Conservation (phyloP, 2,113 vertebrate genomes). For the Sitta europaea region DNA sequence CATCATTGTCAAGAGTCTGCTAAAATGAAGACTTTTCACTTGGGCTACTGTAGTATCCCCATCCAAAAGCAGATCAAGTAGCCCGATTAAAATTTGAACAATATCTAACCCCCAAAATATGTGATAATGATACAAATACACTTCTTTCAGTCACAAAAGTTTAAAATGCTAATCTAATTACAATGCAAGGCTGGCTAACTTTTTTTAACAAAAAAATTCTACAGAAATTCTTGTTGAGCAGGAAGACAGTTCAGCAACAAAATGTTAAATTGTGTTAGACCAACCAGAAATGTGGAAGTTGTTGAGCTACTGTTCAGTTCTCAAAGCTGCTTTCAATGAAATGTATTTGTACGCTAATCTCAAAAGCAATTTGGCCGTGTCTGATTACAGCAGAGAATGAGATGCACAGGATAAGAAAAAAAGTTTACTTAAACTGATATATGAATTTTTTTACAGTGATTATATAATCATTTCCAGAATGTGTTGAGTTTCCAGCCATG, state of each 20-base stretch:
- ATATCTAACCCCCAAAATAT: neutral
- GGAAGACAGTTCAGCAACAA: constrained; percentile 36
- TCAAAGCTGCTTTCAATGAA: constrained; percentile 54
- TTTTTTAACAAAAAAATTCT: constrained; percentile 31
- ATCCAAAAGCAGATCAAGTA: neutral
- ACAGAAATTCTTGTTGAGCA: constrained; percentile 38
- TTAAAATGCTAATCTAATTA: constrained; percentile 56
- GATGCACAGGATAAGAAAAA: constrained; percentile 32
- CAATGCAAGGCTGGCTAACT: constrained; percentile 12
- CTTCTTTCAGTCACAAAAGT: neutral
- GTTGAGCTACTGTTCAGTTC: constrained; percentile 48
- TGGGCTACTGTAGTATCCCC: neutral
- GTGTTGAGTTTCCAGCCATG: neutral
- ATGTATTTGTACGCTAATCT: constrained; percentile 42
- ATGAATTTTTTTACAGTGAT: constrained; percentile 28
- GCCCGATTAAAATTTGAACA: neutral
- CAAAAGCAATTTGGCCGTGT: constrained; percentile 31
- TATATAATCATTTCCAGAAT: constrained; percentile 54
- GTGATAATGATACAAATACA: constrained; percentile 26
- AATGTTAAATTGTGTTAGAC: constrained; percentile 12
- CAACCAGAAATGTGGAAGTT: constrained; percentile 1
- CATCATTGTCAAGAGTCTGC: neutral
- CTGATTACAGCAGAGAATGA: constrained; percentile 35
- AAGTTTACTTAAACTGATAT: constrained; percentile 33
- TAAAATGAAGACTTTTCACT: neutral